phyloP scores from a whole-genome alignment of 2,888 invertebrate species.

The Ophion costatus region DNA sequence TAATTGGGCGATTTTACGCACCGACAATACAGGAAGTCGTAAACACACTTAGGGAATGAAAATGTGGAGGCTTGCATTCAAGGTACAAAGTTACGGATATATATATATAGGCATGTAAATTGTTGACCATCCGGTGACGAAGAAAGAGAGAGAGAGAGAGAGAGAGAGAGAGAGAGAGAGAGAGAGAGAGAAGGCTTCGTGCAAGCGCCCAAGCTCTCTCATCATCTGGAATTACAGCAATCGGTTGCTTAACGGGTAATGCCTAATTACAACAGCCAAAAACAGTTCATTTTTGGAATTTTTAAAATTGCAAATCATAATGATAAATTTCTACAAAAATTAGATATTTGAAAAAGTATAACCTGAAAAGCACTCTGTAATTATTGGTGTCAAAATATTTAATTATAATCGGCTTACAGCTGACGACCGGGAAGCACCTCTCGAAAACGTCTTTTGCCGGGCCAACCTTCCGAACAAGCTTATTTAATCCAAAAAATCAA shows the following conservation, averaged over 20 bases:
- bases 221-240: constrained; percentile 49
- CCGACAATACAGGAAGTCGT: constrained; percentile 69
- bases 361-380: too few relatives aligned
- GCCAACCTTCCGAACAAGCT: too few relatives aligned
- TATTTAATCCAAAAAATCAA: too few relatives aligned
- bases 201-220: not conserved
- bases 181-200: not conserved
- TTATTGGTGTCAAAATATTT: too few relatives aligned
- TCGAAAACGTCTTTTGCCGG: too few relatives aligned
- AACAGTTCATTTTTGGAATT: too few relatives aligned
- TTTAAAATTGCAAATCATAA: too few relatives aligned
- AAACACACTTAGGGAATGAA: constrained; percentile 68
- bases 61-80: constrained; percentile 39
- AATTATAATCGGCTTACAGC: too few relatives aligned
- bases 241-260: constrained; percentile 29
- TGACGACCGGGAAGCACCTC: too few relatives aligned
- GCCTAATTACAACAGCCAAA: not conserved
- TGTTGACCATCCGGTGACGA: constrained; percentile 7
- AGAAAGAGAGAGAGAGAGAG: not conserved
- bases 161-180: too few relatives aligned
- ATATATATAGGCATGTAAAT: constrained; percentile 3
- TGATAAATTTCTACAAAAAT: too few relatives aligned
- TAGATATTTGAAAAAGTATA: too few relatives aligned
- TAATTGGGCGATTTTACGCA: constrained; percentile 67
- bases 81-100: not conserved